These are phyloP conservation scores for Plectus sambesii DNA, from an alignment of 1,140 invertebrate genomes.

Conservation along the genomic window DNA sequence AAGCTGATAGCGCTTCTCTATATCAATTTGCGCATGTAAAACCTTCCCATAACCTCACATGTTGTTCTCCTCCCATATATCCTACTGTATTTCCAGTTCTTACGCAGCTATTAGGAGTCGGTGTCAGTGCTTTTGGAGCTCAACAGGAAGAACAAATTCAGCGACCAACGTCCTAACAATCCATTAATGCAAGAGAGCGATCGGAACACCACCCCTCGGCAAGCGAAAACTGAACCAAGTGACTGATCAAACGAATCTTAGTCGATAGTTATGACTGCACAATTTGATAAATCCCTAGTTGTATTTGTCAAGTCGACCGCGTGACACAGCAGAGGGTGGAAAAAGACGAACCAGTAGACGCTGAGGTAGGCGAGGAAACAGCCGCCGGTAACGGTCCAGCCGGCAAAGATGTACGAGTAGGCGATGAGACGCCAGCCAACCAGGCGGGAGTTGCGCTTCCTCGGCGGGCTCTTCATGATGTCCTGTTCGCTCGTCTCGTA, in stretches of 20 bases:
- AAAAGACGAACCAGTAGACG: conserved; percentile 34
- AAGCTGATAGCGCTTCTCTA: not conserved
- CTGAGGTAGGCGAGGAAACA: conserved; percentile 37
- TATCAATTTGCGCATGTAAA: too few species aligned
- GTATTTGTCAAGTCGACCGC: not conserved
- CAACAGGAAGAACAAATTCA: too few species aligned
- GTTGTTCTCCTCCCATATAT: too few species aligned
- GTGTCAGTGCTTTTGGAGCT: too few species aligned
- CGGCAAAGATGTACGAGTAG: conserved; percentile 37
- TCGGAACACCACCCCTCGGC: too few species aligned
- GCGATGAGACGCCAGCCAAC: conserved; percentile 25
- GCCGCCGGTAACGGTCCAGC: conserved; percentile 35
- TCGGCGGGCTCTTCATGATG: conserved; percentile 44
- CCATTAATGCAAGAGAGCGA: too few species aligned
- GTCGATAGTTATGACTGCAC: not conserved
- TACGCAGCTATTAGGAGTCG: too few species aligned
- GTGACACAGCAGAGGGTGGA: not conserved
- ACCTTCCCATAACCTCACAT: too few species aligned
- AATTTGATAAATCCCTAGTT: not conserved
- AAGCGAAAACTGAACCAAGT: too few species aligned
- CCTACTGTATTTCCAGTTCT: too few species aligned
- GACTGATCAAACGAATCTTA: too few species aligned
- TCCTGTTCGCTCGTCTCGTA: conserved; percentile 46
- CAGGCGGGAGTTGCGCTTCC: conserved; percentile 22
- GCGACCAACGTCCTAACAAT: too few species aligned